A percentile compares a stretch with the other conserved stretches of the same genome.
Conservation (phyloP, 2,113 vertebrate species). For the Antigone vipio region DNA sequence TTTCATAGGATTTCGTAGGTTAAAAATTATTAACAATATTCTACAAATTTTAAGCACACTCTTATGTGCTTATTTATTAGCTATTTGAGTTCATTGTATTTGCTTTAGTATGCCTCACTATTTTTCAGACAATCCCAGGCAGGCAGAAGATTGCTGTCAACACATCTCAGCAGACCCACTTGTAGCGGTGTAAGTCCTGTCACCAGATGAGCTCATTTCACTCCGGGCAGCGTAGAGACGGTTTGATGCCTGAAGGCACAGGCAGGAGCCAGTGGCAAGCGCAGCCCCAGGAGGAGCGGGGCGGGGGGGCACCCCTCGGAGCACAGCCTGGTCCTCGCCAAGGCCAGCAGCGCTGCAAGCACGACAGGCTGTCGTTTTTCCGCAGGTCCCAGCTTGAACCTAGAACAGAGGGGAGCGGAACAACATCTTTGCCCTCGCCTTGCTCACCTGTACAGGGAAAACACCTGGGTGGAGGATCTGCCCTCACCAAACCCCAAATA, state of each 20-base stretch:
- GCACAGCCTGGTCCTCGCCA: neutral
- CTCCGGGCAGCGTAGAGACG: neutral
- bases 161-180: neutral
- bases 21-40: neutral
- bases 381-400: neutral
- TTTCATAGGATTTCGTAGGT: neutral
- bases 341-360: neutral
- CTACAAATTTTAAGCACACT: neutral
- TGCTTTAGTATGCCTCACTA: neutral
- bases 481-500: neutral
- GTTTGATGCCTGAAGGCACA: neutral
- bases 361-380: neutral
- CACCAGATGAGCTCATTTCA: neutral
- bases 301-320: neutral
- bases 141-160: neutral
- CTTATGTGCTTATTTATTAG: neutral
- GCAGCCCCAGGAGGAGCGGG: accelerated
- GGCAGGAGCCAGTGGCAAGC: neutral
- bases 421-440: neutral
- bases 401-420: neutral
- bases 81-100: neutral
- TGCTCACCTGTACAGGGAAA: neutral
- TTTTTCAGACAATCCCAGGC: neutral
- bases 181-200: neutral
- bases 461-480: neutral